phyloP scores from a whole-genome alignment of 2,113 vertebrate species.

The Aythya baeri region DNA sequence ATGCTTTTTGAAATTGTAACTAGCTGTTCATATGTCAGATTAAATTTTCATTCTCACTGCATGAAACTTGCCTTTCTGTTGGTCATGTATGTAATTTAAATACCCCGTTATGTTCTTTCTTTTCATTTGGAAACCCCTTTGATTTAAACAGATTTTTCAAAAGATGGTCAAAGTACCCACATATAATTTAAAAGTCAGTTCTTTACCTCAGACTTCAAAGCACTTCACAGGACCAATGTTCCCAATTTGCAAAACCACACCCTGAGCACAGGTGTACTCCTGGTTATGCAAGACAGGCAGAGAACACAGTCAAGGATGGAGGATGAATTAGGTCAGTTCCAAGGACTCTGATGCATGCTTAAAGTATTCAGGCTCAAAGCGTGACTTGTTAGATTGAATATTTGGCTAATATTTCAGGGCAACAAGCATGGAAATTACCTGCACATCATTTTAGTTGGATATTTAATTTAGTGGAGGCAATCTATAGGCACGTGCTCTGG shows the following conservation, averaged over 20 bases:
- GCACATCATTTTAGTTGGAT: not conserved
- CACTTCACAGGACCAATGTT: not conserved
- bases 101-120: not conserved
- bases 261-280: not conserved
- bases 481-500: not conserved
- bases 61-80: not conserved
- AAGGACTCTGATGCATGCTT: not conserved
- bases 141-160: not conserved
- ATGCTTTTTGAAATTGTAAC: not conserved
- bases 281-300: not conserved
- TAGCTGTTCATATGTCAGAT: not conserved
- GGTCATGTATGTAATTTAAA: not conserved
- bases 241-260: not conserved
- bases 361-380: not conserved
- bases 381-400: not conserved
- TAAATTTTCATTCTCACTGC: not conserved
- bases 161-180: not conserved
- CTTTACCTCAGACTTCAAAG: not conserved
- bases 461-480: not conserved
- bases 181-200: not conserved
- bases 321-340: not conserved
- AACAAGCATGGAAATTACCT: not conserved
- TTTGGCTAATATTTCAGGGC: not conserved
- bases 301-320: not conserved
- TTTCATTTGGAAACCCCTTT: not conserved